These are phyloP conservation scores for Pangasius sanitwongsei DNA, from an alignment of 2,797 vertebrate genomes.

Conservation along the genomic window DNA sequence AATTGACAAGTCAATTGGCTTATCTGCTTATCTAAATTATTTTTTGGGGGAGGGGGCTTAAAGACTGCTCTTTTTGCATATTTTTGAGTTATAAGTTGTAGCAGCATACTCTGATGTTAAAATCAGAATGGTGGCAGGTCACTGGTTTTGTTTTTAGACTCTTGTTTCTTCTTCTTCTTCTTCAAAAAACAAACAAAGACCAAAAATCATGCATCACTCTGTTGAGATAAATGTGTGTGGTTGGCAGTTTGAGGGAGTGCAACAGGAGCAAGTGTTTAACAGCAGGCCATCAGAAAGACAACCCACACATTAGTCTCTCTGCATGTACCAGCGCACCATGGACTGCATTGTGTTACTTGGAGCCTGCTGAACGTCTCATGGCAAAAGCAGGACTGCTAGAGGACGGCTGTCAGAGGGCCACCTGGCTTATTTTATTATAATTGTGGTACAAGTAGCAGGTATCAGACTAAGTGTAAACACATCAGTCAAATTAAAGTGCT, in stretches of 20 bases:
- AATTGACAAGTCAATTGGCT: neutral
- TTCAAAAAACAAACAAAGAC: neutral
- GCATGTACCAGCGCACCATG: slow-evolving; percentile 24
- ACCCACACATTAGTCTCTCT: slow-evolving; percentile 45
- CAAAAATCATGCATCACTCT: slow-evolving; percentile 8
- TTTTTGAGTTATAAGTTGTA: neutral
- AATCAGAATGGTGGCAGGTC: slow-evolving; percentile 3
- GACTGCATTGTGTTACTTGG: slow-evolving; percentile 21
- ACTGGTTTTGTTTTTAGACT: neutral
- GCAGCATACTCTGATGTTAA: neutral
- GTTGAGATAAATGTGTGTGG: slow-evolving; percentile 16
- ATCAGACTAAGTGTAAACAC: neutral
- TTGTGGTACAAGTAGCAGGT: neutral
- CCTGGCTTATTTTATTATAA: slow-evolving; percentile 34
- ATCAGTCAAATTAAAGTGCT: slow-evolving; percentile 33
- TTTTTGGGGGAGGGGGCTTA: neutral
- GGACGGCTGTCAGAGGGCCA: slow-evolving; percentile 13
- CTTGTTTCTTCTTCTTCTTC: neutral
- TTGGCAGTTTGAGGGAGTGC: slow-evolving; percentile 14
- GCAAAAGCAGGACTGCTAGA: neutral
- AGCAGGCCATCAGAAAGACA: slow-evolving; percentile 44
- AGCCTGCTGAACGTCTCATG: slow-evolving; percentile 21
- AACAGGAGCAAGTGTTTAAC: slow-evolving; percentile 36
- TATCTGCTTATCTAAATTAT: no score
- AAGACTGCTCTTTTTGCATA: neutral